phyloP scores from a whole-genome alignment of 2,113 vertebrate genomes.

The Coracopsis vasa region DNA sequence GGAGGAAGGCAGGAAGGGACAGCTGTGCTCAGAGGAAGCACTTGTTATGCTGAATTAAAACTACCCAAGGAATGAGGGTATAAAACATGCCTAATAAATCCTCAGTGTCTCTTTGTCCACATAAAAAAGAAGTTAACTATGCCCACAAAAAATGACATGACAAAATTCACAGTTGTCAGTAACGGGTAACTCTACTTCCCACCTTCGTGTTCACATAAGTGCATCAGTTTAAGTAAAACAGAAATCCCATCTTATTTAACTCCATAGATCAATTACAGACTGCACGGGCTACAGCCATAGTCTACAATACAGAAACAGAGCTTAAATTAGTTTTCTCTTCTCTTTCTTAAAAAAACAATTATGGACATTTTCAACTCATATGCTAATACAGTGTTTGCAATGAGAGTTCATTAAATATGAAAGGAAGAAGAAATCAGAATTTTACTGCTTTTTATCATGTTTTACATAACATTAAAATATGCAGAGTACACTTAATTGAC shows the following conservation, averaged over 20 bases:
- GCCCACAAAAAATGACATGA: neutral
- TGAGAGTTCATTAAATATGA: neutral
- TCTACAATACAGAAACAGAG: neutral
- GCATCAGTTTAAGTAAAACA: neutral
- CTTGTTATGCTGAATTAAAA: neutral
- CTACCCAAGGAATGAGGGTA: constrained; percentile 9
- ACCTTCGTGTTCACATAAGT: neutral
- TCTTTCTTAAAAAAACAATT: neutral
- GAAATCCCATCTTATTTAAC: neutral
- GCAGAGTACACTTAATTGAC: neutral
- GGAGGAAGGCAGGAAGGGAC: neutral
- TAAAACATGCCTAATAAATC: neutral
- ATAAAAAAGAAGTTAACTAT: neutral
- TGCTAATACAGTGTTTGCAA: neutral
- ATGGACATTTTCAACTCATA: neutral
- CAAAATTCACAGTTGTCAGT: neutral
- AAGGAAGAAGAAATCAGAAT: neutral
- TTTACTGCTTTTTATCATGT: neutral
- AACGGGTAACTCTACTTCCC: neutral
- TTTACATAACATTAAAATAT: neutral
- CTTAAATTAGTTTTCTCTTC: neutral
- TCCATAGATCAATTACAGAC: neutral
- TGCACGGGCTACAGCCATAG: neutral
- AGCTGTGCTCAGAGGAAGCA: constrained; percentile 25
- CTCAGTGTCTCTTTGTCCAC: neutral